These are phyloP conservation scores for Pelagia noctiluca DNA, from an alignment of 30 jellyfish, hydroid and myxozoan species.

Conservation along the genomic window DNA sequence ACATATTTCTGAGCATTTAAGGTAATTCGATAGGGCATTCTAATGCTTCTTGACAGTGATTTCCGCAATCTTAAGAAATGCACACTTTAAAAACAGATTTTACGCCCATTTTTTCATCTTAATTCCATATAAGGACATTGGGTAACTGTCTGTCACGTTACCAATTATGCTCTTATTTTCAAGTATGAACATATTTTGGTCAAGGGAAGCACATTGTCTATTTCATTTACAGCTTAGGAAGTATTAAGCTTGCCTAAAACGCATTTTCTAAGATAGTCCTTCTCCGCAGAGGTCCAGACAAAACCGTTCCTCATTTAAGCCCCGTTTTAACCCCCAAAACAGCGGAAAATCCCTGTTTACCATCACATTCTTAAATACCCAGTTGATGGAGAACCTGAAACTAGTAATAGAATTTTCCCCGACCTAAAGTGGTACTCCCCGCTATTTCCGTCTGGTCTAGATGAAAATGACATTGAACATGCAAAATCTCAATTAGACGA, in stretches of 20 bases:
- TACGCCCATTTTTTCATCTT: neutral
- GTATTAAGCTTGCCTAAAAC: too few relatives aligned
- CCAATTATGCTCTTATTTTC: neutral
- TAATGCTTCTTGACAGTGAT: too few relatives aligned
- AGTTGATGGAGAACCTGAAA: neutral
- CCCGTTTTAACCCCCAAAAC: conserved; percentile 16
- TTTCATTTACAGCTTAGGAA: neutral
- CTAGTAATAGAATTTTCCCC: neutral
- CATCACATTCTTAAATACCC: neutral
- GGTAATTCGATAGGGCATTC: too few relatives aligned
- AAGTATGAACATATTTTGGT: neutral
- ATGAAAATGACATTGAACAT: neutral
- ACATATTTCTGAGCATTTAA: too few relatives aligned
- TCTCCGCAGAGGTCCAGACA: neutral
- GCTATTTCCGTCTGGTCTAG: neutral
- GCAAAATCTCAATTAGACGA: too few relatives aligned
- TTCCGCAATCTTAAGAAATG: too few relatives aligned
- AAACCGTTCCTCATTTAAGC: neutral
- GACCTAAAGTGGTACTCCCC: neutral
- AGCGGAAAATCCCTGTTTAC: neutral
- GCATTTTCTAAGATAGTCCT: neutral
- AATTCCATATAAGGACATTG: too few relatives aligned
- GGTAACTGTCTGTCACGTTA: neutral
- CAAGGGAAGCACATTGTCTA: neutral
- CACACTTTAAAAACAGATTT: too few relatives aligned